Evolutionary conservation across 1,140 invertebrate species (phyloP), one percentile per base, ranked within the genome.

Genomic region (Aphis gossypii): DNA sequence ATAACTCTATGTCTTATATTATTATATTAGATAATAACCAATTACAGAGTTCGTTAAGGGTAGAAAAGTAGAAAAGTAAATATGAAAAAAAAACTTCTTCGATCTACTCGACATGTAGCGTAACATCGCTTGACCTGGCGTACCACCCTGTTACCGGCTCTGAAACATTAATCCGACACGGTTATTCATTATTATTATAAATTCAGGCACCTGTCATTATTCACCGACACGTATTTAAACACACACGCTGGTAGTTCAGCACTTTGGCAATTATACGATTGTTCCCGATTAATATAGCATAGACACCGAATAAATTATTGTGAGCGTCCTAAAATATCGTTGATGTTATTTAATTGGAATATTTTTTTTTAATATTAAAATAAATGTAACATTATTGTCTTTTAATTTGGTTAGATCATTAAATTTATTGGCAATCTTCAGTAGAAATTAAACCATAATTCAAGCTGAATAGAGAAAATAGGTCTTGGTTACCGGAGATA

Each of bases 131-230:
- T 86, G 92, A 93, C 92, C 92, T 46, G 92, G 76, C 92, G 92
- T 93, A 93, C 92, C 92, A 93, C 76, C 92, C 92, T 38, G 92
- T 93, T 93, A 93, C 92, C 48, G 92, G 92, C 92, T 93, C 92
- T 86, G 82, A 93, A 93, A 93, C 92, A 86, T 93, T 56, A 93
- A 86, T 93, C 92, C 82, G 92, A 93, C 92, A 93, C 82, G 92
- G 82, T 84, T 93, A 54, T 93, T 84, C 82, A 84, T 84, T 93
- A 93, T 93, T 93, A 90, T 90, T 68, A 68, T 90, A 68, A 90
- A 90, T 90, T 56, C 54, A 44, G 38, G 89, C 56, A 90, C 89
- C 89, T 90, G 89, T 90, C 89, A 90, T 90, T 90, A 90, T 90
- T 68, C 89, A 90, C 89, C 54, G 44, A 90, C 54, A 90, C 89